phyloP scores from a whole-genome alignment of 2,888 invertebrate genomes.

The Hymenopus coronatus region DNA sequence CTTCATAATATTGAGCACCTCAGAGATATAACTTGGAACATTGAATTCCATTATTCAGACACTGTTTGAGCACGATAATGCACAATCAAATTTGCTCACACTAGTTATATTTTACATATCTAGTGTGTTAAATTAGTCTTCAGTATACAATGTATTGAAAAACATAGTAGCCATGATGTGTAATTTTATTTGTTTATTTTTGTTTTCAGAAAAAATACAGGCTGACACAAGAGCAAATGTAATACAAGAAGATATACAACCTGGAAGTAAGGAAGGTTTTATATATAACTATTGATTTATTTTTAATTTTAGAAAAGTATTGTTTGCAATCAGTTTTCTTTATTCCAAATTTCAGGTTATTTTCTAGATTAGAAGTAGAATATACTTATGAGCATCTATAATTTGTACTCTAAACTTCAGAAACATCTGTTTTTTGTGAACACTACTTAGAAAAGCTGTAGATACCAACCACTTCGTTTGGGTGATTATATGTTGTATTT shows the following conservation, averaged over 20 bases:
- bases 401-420: too few species aligned
- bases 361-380: too few species aligned
- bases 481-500: too few species aligned
- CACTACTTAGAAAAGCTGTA: too few species aligned
- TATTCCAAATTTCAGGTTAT: too few species aligned
- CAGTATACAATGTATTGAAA: background rate
- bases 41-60: background rate
- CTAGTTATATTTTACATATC: background rate
- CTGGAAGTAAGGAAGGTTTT: constrained; percentile 53
- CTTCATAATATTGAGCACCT: background rate
- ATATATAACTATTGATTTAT: too few species aligned
- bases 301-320: too few species aligned
- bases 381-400: too few species aligned
- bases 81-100: background rate
- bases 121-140: background rate
- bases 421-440: too few species aligned
- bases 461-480: too few species aligned
- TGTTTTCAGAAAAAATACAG: constrained; percentile 54
- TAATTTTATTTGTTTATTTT: constrained; percentile 1
- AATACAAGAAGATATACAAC: constrained; percentile 59
- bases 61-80: background rate
- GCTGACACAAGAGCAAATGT: constrained; percentile 52
- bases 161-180: background rate
- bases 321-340: too few species aligned
- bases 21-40: background rate